Conservation (phyloP, 2,888 invertebrate genomes). For the Coecobrya sp. region DNA sequence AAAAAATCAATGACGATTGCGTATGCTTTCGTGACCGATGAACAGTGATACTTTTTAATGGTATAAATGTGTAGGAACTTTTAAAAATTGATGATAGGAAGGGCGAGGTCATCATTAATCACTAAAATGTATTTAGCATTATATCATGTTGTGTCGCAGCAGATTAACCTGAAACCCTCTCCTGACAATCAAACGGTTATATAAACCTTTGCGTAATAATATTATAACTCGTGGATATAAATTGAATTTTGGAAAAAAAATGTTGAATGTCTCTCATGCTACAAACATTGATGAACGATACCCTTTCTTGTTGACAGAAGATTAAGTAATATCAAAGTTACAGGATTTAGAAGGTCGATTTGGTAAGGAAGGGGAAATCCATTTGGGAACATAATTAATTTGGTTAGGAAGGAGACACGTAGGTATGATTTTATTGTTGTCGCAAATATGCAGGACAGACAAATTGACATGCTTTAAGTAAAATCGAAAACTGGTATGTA, state of each 20-base stretch:
- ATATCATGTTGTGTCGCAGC: background rate
- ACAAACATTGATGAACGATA: too few relatives aligned
- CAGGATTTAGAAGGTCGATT: too few relatives aligned
- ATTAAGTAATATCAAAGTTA: too few relatives aligned
- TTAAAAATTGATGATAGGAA: background rate
- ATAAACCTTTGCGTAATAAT: too few relatives aligned
- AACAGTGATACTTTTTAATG: conserved; percentile 21
- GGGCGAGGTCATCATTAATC: conserved; percentile 55
- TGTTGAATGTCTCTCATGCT: too few relatives aligned
- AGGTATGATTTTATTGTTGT: background rate
- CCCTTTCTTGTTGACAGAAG: background rate
- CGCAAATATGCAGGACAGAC: background rate
- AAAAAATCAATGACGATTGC: background rate
- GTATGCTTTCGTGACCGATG: conserved; percentile 1
- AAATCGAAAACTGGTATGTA: background rate
- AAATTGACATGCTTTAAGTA: background rate
- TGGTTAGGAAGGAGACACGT: background rate
- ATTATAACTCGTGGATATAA: too few relatives aligned
- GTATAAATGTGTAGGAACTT: background rate
- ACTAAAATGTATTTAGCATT: background rate
- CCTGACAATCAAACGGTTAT: background rate
- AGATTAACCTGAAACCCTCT: background rate
- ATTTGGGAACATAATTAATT: background rate
- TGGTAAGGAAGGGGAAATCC: too few relatives aligned
- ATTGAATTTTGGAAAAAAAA: too few relatives aligned